Percentiles rank a stretch among this genome's conserved stretches.
phyloP scores from a whole-genome alignment of 2,113 vertebrate genomes.

The Notiomystis cincta region DNA sequence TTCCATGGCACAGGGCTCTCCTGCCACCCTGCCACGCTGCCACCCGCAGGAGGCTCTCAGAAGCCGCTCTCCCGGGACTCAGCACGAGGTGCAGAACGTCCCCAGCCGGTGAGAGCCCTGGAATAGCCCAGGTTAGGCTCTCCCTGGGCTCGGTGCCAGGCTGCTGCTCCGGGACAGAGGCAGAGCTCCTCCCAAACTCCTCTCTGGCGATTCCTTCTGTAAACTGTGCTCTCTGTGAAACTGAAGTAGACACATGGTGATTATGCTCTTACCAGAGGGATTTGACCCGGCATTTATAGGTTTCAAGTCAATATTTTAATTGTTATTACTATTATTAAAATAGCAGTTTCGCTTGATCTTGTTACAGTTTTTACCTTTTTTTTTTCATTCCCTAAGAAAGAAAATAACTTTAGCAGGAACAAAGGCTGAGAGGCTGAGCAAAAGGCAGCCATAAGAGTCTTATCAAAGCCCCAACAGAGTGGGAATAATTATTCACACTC shows the following conservation, averaged over 20 bases:
- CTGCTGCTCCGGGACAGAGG: background rate
- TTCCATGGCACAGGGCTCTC: too few species aligned
- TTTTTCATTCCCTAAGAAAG: background rate
- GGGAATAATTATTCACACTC: constrained; percentile 64
- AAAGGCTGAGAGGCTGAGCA: constrained; percentile 58
- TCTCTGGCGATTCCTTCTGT: background rate
- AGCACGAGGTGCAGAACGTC: background rate
- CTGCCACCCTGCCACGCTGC: too few species aligned
- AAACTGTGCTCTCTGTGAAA: background rate
- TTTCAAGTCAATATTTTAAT: background rate
- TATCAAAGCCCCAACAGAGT: constrained; percentile 63
- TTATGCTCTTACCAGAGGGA: background rate
- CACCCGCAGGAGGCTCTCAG: too few species aligned
- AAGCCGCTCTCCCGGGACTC: too few species aligned
- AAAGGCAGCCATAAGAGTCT: constrained; percentile 57
- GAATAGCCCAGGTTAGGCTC: too few species aligned
- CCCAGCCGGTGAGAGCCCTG: too few species aligned
- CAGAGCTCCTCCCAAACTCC: background rate
- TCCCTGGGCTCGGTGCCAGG: too few species aligned
- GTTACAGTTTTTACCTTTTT: background rate
- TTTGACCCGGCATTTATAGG: background rate
- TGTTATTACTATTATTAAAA: background rate
- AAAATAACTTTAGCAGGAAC: constrained; percentile 53
- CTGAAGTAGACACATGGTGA: background rate
- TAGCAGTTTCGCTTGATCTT: background rate